phyloP scores from a whole-genome alignment of 2,113 vertebrate genomes.

The Elaphurus davidianus region DNA sequence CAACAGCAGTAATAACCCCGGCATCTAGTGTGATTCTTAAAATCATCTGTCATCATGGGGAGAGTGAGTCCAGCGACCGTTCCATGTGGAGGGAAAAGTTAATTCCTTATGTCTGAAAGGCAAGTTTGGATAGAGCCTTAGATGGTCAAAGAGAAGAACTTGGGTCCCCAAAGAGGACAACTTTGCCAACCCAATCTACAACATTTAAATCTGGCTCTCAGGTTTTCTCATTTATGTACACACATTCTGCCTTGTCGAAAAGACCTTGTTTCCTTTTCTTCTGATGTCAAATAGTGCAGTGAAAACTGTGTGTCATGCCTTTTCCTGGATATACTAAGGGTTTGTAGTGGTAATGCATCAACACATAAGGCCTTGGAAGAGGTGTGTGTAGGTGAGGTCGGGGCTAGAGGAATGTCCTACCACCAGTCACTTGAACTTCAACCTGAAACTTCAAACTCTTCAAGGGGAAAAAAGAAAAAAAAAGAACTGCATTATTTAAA shows the following conservation, averaged over 20 bases:
- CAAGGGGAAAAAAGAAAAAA: background rate
- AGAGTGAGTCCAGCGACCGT: background rate
- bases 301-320: background rate
- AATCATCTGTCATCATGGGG: background rate
- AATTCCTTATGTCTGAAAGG: background rate
- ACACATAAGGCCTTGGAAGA: background rate
- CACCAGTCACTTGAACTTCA: constrained; percentile 4
- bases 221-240: background rate
- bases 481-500: background rate
- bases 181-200: background rate
- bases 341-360: background rate
- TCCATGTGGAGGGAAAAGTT: background rate
- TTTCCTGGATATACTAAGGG: background rate
- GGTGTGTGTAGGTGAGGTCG: background rate
- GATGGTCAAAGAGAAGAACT: background rate
- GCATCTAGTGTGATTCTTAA: background rate
- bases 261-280: background rate
- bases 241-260: background rate
- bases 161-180: background rate
- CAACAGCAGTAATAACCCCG: background rate
- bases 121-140: background rate
- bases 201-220: background rate
- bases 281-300: background rate
- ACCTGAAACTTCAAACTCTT: background rate
- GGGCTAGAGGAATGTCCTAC: background rate